phyloP scores from a whole-genome alignment of 2,797 vertebrate genomes.

The Thaleichthys pacificus region DNA sequence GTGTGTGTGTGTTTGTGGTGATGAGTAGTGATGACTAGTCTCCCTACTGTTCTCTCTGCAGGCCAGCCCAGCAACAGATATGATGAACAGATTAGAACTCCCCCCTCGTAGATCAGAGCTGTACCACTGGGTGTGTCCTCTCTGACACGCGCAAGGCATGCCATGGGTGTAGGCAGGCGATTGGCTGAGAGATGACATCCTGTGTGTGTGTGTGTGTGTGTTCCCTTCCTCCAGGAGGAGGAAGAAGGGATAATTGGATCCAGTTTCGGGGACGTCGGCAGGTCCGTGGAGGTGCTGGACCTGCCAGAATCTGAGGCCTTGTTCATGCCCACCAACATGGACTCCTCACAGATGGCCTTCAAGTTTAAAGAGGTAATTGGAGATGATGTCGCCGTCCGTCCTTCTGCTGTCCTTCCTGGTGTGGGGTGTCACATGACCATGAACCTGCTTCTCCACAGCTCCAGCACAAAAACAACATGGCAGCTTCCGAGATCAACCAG shows the following conservation, averaged over 20 bases:
- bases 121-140: slow-evolving; percentile 40
- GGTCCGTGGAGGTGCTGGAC: slow-evolving; percentile 83
- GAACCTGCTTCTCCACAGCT: slow-evolving; percentile 67
- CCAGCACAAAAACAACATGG: slow-evolving; percentile 83
- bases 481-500: slow-evolving; percentile 80
- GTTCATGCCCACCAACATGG: slow-evolving; percentile 83
- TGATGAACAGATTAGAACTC: slow-evolving; percentile 30
- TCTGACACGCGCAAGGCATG: slow-evolving; percentile 38
- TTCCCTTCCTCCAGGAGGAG: slow-evolving; percentile 82
- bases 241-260: slow-evolving; percentile 81
- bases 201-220: background rate
- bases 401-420: background rate
- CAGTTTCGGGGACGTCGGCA: slow-evolving; percentile 74
- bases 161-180: slow-evolving; percentile 31
- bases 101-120: slow-evolving; percentile 14
- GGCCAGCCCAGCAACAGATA: slow-evolving; percentile 9
- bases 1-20: slow-evolving; percentile 11
- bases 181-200: slow-evolving; percentile 34
- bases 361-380: slow-evolving; percentile 88
- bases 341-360: slow-evolving; percentile 83
- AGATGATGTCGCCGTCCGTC: background rate
- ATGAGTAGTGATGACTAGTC: background rate
- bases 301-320: slow-evolving; percentile 84
- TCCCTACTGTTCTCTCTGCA: too few relatives aligned
- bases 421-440: background rate